Evolutionary conservation across 2,888 invertebrate genomes (phyloP), one percentile per base, ranked within the genome.

Genomic region (Fabriciana adippe): DNA sequence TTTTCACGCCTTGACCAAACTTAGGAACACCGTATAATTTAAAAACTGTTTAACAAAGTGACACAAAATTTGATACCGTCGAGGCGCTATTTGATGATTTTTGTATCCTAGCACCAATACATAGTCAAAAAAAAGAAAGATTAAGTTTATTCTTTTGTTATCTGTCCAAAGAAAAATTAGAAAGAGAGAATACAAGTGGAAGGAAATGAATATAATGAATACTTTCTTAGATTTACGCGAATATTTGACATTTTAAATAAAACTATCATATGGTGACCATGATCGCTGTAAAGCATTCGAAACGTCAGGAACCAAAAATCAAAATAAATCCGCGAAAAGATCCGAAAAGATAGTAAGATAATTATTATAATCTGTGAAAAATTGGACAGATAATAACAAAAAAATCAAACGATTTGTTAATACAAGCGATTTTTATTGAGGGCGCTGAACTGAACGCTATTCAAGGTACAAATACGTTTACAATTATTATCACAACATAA

Each of bases 401-500:
- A 66, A 66, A 69, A 70, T 63, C 67, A 69, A 72, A 72, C 59
- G 66, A 64, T 53, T 45, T 62, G 50, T 67, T 67, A 70, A 66
- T 64, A 70, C 70, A 70, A 72, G 72, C 72, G 60, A 70, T 69
- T 60, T 72, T 72, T 72, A 72, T 72, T 72, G 48, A 72, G 66
- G 66, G 63, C 67, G 62, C 65, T 65, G 61, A 68, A 70, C 74
- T 69, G 31, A 70, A 68, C 72, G 73, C 73, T 55, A 66, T 70
- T 72, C 75, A 77, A 77, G 73, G 69, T 74, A 74, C 74, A 76
- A 78, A 78, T 75, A 72, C 65, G 79, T 78, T 65, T 78, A 78
- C 70, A 75, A 78, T 78, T 75, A 79, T 77, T 81, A 84, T 81
- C 82, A 84, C 86, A 86, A 84, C 83, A 79, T 80, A 84, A 87